These are phyloP conservation scores for Girardinus metallicus DNA, from an alignment of 2,797 vertebrate genomes.

Conservation along the genomic window DNA sequence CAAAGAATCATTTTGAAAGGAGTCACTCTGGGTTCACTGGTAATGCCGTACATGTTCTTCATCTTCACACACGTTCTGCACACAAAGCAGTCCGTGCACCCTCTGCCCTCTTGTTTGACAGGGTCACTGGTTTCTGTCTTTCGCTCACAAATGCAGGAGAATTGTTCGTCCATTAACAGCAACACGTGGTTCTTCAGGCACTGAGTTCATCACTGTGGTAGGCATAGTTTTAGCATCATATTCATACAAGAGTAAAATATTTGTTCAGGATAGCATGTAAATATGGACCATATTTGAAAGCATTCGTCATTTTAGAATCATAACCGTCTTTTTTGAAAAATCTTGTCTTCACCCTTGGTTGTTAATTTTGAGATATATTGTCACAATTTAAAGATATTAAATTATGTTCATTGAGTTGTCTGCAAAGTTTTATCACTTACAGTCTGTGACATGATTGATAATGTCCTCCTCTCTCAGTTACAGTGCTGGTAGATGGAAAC, in stretches of 20 bases:
- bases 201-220: neutral
- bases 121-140: conserved; percentile 23
- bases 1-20: conserved; percentile 36
- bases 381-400: neutral
- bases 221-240: neutral
- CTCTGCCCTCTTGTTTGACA: conserved; percentile 12
- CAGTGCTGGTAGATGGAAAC: neutral
- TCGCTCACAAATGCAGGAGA: conserved; percentile 4
- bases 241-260: neutral
- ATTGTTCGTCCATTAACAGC: conserved; percentile 20
- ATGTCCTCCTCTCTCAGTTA: neutral
- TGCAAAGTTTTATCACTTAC: neutral
- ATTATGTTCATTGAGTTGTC: neutral
- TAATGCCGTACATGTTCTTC: conserved; percentile 57
- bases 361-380: neutral
- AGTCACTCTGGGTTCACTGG: conserved; percentile 52
- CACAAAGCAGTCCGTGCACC: conserved; percentile 13
- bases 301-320: neutral
- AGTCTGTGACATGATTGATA: neutral
- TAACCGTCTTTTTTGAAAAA: neutral
- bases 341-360: neutral
- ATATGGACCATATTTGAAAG: neutral
- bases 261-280: neutral
- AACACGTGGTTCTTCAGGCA: conserved; percentile 21
- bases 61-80: conserved; percentile 42